Conservation (phyloP, 2,888 invertebrate genomes). For the Formica aserva region DNA sequence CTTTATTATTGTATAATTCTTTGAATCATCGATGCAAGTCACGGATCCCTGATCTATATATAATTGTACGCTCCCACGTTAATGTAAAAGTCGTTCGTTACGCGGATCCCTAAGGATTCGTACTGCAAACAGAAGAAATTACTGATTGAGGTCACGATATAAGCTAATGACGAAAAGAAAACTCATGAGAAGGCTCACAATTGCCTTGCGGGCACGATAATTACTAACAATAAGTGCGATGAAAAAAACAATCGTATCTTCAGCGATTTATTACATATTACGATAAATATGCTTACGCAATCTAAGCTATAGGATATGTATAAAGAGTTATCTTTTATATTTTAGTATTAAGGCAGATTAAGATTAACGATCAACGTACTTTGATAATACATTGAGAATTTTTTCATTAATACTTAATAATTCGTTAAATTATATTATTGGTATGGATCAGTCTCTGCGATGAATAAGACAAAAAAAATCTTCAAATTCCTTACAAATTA, state of each 20-base stretch:
- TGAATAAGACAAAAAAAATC: background rate
- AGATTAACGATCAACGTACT: background rate
- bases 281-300: slow-evolving; percentile 1
- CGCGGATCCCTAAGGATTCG: background rate
- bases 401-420: background rate
- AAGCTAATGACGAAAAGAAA: background rate
- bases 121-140: background rate
- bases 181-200: slow-evolving; percentile 13
- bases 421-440: background rate
- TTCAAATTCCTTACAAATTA: background rate
- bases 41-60: background rate
- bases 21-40: background rate
- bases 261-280: background rate
- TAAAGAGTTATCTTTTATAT: background rate
- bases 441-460: background rate
- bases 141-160: background rate
- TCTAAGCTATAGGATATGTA: background rate
- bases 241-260: slow-evolving; percentile 2
- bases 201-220: background rate
- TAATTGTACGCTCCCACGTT: background rate
- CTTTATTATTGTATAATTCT: slow-evolving; percentile 14
- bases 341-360: background rate
- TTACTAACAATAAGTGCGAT: background rate
- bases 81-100: background rate
- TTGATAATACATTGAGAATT: background rate